Percentiles rank a stretch among this genome's conserved stretches.
Evolutionary conservation across 2,888 invertebrate species (phyloP).

Genomic region (Polymixis lichenea): DNA sequence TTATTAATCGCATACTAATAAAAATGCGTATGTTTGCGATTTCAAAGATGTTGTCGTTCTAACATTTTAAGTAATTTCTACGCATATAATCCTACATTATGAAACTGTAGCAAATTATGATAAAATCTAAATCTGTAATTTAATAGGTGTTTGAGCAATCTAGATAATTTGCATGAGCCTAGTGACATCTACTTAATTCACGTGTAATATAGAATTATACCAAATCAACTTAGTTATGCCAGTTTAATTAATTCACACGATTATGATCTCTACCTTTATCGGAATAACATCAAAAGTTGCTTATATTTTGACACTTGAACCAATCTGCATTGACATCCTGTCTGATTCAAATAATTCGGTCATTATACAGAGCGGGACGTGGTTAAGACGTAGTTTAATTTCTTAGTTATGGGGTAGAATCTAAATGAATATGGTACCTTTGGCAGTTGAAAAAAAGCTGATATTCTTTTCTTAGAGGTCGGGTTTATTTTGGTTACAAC

Average conservation of each 20-base stretch:
- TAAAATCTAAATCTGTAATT: conserved; percentile 63
- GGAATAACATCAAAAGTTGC: conserved; percentile 43
- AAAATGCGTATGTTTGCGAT: conserved; percentile 15
- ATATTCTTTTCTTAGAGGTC: background rate
- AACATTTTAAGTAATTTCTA: conserved; percentile 30
- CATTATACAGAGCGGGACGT: conserved; percentile 23
- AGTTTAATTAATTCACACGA: conserved; percentile 47
- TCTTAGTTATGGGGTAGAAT: background rate
- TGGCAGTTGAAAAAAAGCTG: background rate
- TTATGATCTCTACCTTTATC: conserved; percentile 43
- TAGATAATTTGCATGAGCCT: conserved; percentile 53
- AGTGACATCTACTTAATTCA: conserved; percentile 44
- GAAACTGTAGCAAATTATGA: conserved; percentile 60
- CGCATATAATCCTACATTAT: conserved; percentile 34
- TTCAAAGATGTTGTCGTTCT: conserved; percentile 3
- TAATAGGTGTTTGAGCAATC: conserved; percentile 63
- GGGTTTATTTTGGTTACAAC: background rate
- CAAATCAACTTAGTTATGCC: conserved; percentile 46
- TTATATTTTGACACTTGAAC: conserved; percentile 24
- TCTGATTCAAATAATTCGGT: conserved; percentile 44
- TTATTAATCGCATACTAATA: background rate
- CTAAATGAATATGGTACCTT: background rate
- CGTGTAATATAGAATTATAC: conserved; percentile 44
- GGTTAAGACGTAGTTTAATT: conserved; percentile 4
- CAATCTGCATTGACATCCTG: conserved; percentile 41